Evolutionary conservation across 2,113 vertebrate genomes (phyloP).

Genomic region (Sardina pilchardus): DNA sequence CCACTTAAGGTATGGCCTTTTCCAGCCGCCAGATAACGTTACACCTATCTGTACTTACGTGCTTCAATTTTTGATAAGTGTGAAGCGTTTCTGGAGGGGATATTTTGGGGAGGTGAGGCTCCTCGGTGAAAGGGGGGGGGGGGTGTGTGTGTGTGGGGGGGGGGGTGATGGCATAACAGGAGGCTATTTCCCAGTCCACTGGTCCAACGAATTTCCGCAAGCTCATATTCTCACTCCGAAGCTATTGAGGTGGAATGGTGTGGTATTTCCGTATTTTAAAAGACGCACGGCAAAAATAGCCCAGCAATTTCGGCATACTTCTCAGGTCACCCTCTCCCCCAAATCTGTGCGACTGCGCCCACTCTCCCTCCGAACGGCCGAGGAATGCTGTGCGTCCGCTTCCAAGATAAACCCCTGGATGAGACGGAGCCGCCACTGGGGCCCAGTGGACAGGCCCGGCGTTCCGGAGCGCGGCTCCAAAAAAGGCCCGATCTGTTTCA

Average conservation of each 20-base stretch:
- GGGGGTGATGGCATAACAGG: neutral
- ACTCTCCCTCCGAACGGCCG: neutral
- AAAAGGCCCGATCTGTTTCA: conserved; percentile 35
- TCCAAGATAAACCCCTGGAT: conserved; percentile 26
- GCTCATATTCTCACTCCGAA: neutral
- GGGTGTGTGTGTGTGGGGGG: neutral
- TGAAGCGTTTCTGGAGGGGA: neutral
- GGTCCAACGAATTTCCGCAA: neutral
- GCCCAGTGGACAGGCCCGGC: neutral
- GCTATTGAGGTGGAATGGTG: too few species aligned
- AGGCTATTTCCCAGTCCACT: neutral
- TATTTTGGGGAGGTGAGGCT: conserved; percentile 23
- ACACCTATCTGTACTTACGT: conserved; percentile 31
- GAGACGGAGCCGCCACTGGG: neutral
- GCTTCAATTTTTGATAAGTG: conserved; percentile 14
- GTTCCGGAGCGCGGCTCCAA: conserved; percentile 17
- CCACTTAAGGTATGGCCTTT: conserved; percentile 10
- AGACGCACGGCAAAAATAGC: neutral
- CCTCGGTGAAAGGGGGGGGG: neutral
- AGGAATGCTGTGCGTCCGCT: neutral
- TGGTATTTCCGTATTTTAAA: too few species aligned
- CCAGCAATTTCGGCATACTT: neutral
- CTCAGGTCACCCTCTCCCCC: neutral
- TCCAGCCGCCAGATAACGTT: conserved; percentile 31
- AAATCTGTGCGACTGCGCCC: neutral